A percentile compares a stretch with the other conserved stretches of the same genome.
Evolutionary conservation across 2,797 vertebrate genomes (phyloP).

Genomic region (Lindbergichthys nudifrons): DNA sequence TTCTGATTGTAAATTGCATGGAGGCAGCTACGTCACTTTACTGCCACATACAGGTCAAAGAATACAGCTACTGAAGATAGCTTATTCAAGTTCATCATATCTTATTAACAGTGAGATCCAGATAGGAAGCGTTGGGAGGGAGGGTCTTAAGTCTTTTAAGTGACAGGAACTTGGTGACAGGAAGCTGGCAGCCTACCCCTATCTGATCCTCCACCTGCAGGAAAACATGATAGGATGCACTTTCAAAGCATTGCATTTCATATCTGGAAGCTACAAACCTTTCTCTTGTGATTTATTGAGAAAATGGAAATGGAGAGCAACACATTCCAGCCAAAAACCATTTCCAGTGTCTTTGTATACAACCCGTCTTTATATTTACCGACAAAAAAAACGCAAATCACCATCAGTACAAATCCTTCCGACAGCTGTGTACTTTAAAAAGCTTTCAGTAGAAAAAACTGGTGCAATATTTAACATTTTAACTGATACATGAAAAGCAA

Average conservation of each 20-base stretch:
- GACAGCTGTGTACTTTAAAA: not conserved
- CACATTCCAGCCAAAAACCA: slow-evolving; percentile 22
- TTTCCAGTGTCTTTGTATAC: slow-evolving; percentile 45
- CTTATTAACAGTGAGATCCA: slow-evolving; percentile 62
- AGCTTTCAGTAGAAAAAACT: not conserved
- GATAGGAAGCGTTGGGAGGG: slow-evolving; percentile 87
- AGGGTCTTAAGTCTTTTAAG: slow-evolving; percentile 66
- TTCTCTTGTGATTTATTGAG: slow-evolving; percentile 59
- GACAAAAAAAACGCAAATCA: not conserved
- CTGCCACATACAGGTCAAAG: not conserved
- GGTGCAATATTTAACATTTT: not conserved
- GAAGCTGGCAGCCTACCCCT: slow-evolving; percentile 82
- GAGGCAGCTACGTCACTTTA: not conserved
- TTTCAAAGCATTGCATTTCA: no score
- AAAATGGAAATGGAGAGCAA: slow-evolving; percentile 26
- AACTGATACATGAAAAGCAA: not conserved
- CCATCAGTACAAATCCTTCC: not conserved
- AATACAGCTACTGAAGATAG: not conserved
- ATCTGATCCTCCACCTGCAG: slow-evolving; percentile 87
- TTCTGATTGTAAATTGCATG: no score
- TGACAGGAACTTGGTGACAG: slow-evolving; percentile 51
- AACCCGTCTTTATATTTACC: slow-evolving; percentile 1
- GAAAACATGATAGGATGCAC: slow-evolving; percentile 26
- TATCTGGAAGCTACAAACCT: no score
- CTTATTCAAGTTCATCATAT: not conserved